Conservation (phyloP, 1,140 invertebrate species). For the Plodia interpunctella region DNA sequence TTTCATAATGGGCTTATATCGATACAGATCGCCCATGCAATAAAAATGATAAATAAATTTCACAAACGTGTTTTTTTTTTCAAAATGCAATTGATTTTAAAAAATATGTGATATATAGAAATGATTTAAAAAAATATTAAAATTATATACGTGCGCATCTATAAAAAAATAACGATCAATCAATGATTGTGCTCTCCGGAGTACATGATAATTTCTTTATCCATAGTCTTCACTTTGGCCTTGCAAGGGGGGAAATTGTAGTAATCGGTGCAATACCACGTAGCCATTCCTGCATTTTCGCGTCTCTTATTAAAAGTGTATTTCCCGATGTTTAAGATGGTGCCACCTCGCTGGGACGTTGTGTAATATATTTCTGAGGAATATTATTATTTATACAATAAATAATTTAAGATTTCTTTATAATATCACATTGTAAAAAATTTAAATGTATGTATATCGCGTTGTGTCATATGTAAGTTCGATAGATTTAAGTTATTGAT, state of each 20-base stretch:
- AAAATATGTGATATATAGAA: too few relatives aligned
- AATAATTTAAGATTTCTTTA: too few relatives aligned
- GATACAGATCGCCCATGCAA: too few relatives aligned
- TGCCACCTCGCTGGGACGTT: slow-evolving; percentile 33
- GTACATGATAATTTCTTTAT: slow-evolving; percentile 17
- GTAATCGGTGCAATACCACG: slow-evolving; percentile 35
- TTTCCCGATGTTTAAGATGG: slow-evolving; percentile 26
- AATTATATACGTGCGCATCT: neutral
- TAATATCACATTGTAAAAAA: too few relatives aligned
- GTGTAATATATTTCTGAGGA: slow-evolving; percentile 19
- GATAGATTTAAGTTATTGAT: too few relatives aligned
- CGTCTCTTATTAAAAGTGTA: slow-evolving; percentile 33
- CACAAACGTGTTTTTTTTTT: too few relatives aligned
- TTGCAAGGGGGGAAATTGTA: slow-evolving; percentile 30
- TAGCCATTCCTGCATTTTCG: neutral
- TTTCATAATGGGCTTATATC: too few relatives aligned
- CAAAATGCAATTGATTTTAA: too few relatives aligned
- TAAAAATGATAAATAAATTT: too few relatives aligned
- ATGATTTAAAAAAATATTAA: neutral
- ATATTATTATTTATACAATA: neutral
- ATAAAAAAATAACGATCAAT: neutral
- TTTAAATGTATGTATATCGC: too few relatives aligned
- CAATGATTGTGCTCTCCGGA: slow-evolving; percentile 29
- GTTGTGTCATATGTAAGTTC: too few relatives aligned
- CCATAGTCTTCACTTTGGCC: slow-evolving; percentile 31